Percentiles rank a stretch among this genome's conserved stretches.
Evolutionary conservation across 2,797 vertebrate species (phyloP).

Genomic region (Alca torda): DNA sequence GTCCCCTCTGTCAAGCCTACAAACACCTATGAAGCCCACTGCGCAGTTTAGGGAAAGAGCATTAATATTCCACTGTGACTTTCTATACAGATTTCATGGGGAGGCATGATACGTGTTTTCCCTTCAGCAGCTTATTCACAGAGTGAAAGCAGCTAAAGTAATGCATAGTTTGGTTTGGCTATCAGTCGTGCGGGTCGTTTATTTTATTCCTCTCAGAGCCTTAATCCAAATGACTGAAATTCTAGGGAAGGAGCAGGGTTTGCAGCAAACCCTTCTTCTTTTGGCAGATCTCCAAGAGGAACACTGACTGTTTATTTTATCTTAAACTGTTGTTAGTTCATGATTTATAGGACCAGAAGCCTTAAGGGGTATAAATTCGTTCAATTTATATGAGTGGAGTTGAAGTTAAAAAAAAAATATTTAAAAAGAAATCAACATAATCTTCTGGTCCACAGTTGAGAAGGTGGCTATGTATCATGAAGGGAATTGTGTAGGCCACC

Average conservation of each 20-base stretch:
- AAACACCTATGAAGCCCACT: neutral
- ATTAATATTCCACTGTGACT: neutral
- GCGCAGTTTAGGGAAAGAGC: neutral
- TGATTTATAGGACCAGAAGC: neutral
- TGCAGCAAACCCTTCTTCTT: neutral
- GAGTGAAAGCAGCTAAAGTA: neutral
- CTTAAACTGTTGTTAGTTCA: neutral
- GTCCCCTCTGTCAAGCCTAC: neutral
- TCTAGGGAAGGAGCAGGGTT: neutral
- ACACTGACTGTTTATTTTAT: neutral
- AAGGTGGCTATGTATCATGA: neutral
- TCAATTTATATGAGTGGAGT: neutral
- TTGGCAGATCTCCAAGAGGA: constrained; percentile 1
- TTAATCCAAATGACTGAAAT: neutral
- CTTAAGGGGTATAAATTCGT: neutral
- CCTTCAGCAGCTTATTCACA: neutral
- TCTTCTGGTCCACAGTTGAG: neutral
- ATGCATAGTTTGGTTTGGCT: neutral
- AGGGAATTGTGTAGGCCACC: neutral
- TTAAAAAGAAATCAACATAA: neutral
- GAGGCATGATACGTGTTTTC: neutral
- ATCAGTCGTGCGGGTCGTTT: neutral
- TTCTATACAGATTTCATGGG: neutral
- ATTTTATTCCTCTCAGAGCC: neutral
- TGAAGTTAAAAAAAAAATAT: neutral